Conservation (phyloP, 2,113 vertebrate genomes). For the Mohoua ochrocephala region DNA sequence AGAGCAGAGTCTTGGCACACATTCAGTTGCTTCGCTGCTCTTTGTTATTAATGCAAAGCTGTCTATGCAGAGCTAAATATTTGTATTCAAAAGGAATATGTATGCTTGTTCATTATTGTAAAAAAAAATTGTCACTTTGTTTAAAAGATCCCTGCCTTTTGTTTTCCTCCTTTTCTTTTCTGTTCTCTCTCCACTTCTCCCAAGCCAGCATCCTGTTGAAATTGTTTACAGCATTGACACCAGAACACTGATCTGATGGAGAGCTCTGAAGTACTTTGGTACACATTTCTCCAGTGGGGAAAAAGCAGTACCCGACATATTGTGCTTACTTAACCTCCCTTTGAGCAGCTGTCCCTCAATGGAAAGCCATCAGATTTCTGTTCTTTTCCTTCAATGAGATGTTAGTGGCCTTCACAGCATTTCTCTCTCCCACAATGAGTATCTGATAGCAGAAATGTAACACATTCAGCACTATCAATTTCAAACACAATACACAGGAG, state of each 20-base stretch:
- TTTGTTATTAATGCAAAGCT: neutral
- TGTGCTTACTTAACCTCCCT: constrained; percentile 31
- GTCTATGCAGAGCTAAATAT: neutral
- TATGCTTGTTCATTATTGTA: neutral
- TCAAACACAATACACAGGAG: constrained; percentile 32
- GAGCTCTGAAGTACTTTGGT: neutral
- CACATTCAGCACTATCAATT: constrained; percentile 23
- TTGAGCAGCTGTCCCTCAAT: neutral
- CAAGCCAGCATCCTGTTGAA: neutral
- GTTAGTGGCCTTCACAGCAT: neutral
- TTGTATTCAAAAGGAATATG: neutral
- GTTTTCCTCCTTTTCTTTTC: neutral
- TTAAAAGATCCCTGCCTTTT: accelerated
- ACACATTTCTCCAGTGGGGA: neutral
- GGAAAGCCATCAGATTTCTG: constrained; percentile 5
- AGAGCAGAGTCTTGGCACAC: neutral
- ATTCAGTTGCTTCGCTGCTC: neutral
- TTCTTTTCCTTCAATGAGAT: neutral
- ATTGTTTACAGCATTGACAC: neutral
- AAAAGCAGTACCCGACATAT: neutral
- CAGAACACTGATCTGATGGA: neutral
- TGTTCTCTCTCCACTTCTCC: neutral
- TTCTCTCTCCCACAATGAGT: neutral
- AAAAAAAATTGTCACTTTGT: neutral
- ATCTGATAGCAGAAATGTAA: neutral